Conservation (phyloP, 2,888 invertebrate species). For the Cheilosia vernalis region DNA sequence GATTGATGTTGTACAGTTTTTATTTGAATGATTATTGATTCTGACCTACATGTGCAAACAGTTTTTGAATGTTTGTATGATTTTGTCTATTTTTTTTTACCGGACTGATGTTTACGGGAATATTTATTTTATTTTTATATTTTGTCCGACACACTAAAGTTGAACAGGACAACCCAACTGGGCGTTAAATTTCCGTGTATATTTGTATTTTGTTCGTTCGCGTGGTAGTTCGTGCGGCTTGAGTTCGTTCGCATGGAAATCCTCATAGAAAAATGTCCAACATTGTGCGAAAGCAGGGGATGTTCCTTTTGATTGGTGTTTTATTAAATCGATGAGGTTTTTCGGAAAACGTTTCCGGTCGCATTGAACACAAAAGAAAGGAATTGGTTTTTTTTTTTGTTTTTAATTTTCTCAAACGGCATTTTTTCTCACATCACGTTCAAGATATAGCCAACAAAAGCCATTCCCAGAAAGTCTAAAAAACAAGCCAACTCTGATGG, state of each 20-base stretch:
- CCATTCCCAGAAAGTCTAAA: not conserved
- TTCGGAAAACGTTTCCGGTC: not conserved
- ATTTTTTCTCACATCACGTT: not conserved
- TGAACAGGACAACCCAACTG: too few species aligned
- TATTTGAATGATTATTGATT: constrained; percentile 49
- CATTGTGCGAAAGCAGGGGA: constrained; percentile 2
- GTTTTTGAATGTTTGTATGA: constrained; percentile 8
- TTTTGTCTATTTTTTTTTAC: not conserved
- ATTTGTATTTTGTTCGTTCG: constrained; percentile 36
- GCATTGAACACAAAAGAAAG: not conserved
- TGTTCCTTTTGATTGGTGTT: not conserved
- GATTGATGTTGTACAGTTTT: constrained; percentile 16
- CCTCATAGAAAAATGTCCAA: constrained; percentile 26
- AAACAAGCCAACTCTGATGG: not conserved
- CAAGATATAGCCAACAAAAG: not conserved
- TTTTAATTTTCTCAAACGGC: not conserved
- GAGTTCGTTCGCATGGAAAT: constrained; percentile 52
- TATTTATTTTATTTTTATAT: too few species aligned
- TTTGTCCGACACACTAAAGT: too few species aligned
- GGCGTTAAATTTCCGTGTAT: constrained; percentile 50
- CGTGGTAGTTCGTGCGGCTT: constrained; percentile 35
- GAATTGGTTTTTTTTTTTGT: not conserved
- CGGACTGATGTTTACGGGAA: too few species aligned
- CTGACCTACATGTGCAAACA: constrained; percentile 9
- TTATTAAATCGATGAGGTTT: constrained; percentile 19